Percentiles rank a stretch among this genome's conserved stretches.
Conservation (phyloP, 2,797 vertebrate species). For the Enteromius thamalakanensis region DNA sequence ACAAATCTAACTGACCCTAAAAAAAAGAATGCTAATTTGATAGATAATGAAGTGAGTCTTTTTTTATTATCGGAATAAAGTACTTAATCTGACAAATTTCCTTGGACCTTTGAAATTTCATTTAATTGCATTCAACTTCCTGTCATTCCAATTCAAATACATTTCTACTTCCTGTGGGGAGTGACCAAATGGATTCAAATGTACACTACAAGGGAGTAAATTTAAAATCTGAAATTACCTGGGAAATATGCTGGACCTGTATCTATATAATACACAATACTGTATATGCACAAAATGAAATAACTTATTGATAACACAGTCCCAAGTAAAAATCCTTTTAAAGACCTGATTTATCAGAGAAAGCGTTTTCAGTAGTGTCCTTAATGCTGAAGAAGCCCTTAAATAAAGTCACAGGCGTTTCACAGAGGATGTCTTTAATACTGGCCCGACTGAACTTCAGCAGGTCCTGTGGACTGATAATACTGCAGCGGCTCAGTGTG, state of each 20-base stretch:
- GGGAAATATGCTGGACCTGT: slow-evolving; percentile 6
- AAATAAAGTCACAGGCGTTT: neutral
- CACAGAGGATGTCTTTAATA: slow-evolving; percentile 8
- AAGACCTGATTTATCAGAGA: slow-evolving; percentile 33
- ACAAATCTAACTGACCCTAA: neutral
- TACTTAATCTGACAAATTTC: neutral
- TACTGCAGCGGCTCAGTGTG: slow-evolving; percentile 79
- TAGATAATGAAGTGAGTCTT: neutral
- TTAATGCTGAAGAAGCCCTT: slow-evolving; percentile 1
- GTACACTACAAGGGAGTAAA: neutral
- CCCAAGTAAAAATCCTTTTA: neutral
- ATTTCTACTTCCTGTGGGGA: neutral
- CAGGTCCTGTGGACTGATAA: slow-evolving; percentile 17
- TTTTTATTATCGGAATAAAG: neutral
- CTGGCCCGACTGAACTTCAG: neutral
- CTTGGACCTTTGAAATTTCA: neutral
- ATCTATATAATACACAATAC: slow-evolving; percentile 27
- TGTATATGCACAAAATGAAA: slow-evolving; percentile 16
- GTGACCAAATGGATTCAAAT: neutral
- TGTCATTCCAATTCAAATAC: neutral
- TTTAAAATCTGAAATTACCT: neutral
- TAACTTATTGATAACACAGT: slow-evolving; percentile 29
- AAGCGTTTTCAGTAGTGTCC: slow-evolving; percentile 14
- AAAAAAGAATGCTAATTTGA: neutral
- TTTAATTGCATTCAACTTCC: neutral